phyloP scores from a whole-genome alignment of 2,113 vertebrate genomes.

The Thoracochromis brauschi region DNA sequence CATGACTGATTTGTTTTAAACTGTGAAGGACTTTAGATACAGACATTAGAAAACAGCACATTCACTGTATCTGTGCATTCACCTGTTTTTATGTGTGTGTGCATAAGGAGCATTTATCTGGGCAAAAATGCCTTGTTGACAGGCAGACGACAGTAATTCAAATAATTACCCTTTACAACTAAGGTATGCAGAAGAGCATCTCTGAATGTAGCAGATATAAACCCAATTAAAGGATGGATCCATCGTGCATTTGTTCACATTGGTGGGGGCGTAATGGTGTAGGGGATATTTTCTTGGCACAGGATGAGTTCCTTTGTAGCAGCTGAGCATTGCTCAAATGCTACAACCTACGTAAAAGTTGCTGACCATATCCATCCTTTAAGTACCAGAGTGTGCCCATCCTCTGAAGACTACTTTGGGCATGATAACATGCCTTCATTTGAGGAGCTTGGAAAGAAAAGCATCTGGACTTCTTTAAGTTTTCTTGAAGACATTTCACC shows the following conservation, averaged over 20 bases:
- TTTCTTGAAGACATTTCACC: background rate
- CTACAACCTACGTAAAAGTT: background rate
- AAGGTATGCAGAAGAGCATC: background rate
- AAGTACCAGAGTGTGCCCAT: background rate
- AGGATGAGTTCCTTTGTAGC: background rate
- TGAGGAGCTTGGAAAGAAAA: background rate
- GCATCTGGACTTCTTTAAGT: rapidly evolving
- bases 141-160: background rate
- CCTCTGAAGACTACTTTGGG: background rate
- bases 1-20: background rate
- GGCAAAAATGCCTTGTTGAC: background rate
- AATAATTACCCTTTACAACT: background rate
- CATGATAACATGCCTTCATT: background rate
- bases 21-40: background rate
- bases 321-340: background rate
- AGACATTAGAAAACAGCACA: background rate
- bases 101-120: background rate
- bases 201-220: background rate
- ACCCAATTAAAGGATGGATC: background rate
- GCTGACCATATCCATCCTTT: background rate
- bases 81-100: background rate
- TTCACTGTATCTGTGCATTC: background rate
- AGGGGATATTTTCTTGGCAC: background rate
- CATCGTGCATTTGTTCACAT: background rate
- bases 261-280: background rate